Evolutionary conservation across 1,140 invertebrate genomes (phyloP).

Genomic region (Potamilus streckersoni): DNA sequence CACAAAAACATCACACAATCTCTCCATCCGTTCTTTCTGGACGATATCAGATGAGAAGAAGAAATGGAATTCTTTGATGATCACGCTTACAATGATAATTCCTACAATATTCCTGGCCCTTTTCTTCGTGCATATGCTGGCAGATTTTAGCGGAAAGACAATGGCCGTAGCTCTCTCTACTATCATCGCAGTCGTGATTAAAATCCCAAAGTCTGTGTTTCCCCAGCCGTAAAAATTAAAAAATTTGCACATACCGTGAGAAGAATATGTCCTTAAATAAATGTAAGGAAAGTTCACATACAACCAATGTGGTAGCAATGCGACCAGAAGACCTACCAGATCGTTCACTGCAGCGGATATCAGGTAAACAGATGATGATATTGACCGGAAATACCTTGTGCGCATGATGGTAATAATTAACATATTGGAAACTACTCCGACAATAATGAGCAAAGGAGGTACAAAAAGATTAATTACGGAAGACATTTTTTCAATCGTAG

Average conservation of each 20-base stretch:
- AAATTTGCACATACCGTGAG: slow-evolving; percentile 52
- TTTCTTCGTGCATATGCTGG: slow-evolving; percentile 34
- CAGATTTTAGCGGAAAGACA: slow-evolving; percentile 39
- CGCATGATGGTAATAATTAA: slow-evolving; percentile 49
- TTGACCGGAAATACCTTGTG: slow-evolving; percentile 43
- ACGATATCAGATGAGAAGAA: slow-evolving; percentile 52
- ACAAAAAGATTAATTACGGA: slow-evolving; percentile 18
- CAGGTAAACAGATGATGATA: slow-evolving; percentile 52
- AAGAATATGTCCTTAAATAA: slow-evolving; percentile 25
- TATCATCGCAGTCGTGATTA: slow-evolving; percentile 51
- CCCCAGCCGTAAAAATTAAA: slow-evolving; percentile 57
- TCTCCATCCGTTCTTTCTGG: slow-evolving; percentile 33
- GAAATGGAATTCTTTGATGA: slow-evolving; percentile 52
- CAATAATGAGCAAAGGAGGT: slow-evolving; percentile 44
- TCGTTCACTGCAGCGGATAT: slow-evolving; percentile 46
- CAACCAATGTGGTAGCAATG: slow-evolving; percentile 53
- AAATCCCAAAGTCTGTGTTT: slow-evolving; percentile 49
- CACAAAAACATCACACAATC: slow-evolving; percentile 47
- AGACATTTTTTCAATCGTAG: too few relatives aligned
- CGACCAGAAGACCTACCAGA: slow-evolving; percentile 38
- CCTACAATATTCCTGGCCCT: slow-evolving; percentile 40
- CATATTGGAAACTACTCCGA: slow-evolving; percentile 44
- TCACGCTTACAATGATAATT: slow-evolving; percentile 27
- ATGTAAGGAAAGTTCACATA: slow-evolving; percentile 44
- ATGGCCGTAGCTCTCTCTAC: slow-evolving; percentile 50